A percentile compares a stretch with the other conserved stretches of the same genome.
phyloP scores from a whole-genome alignment of 2,888 invertebrate species.

The Zhuqinia jingwanae region DNA sequence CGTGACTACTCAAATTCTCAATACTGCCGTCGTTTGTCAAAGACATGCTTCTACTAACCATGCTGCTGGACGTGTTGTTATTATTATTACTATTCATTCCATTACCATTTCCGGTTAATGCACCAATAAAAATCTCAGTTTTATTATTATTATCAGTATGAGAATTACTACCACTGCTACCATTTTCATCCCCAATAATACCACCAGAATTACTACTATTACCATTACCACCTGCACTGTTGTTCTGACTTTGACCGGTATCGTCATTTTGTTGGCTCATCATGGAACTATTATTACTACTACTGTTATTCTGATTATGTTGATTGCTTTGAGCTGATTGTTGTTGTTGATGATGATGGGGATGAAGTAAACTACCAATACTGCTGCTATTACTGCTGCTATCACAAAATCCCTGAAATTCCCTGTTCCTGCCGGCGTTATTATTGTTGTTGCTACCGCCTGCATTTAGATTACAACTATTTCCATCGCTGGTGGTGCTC shows the following conservation, averaged over 20 bases:
- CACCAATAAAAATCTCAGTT: slow-evolving; percentile 34
- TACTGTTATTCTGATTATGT: slow-evolving; percentile 47
- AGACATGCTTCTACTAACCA: neutral
- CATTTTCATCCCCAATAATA: slow-evolving; percentile 18
- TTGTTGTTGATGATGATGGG: slow-evolving; percentile 25
- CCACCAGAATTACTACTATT: slow-evolving; percentile 1
- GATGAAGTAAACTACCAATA: slow-evolving; percentile 14
- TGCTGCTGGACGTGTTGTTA: slow-evolving; percentile 22
- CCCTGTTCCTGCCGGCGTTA: too few relatives aligned
- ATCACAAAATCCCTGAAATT: slow-evolving; percentile 73
- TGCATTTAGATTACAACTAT: slow-evolving; percentile 25
- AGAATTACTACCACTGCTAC: slow-evolving; percentile 6
- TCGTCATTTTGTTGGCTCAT: neutral
- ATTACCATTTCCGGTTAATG: neutral
- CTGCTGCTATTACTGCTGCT: slow-evolving; percentile 69
- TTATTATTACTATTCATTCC: slow-evolving; percentile 6
- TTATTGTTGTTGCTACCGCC: slow-evolving; percentile 4
- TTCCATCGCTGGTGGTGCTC: slow-evolving; percentile 4
- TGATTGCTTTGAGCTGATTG: slow-evolving; percentile 74
- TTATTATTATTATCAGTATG: slow-evolving; percentile 15
- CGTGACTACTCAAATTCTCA: neutral
- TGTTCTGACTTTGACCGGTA: slow-evolving; percentile 8
- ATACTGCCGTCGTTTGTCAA: slow-evolving; percentile 20
- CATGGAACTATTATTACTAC: neutral
- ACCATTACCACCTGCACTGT: neutral